These are phyloP conservation scores for Coenonympha arcania DNA, from an alignment of 2,888 invertebrate genomes.

Conservation along the genomic window DNA sequence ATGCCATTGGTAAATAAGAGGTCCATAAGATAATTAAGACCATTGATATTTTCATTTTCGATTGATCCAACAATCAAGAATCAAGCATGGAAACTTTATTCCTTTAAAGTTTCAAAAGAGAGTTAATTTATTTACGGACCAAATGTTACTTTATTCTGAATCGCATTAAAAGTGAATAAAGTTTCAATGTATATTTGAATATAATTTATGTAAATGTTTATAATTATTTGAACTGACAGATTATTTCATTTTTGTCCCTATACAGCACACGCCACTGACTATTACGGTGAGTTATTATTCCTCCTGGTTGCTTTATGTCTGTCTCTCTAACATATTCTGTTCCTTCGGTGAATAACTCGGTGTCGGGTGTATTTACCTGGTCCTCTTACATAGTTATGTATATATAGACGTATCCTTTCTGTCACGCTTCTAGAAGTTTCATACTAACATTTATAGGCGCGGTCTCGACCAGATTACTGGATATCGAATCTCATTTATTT, in stretches of 20 bases:
- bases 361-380: slow-evolving; percentile 54
- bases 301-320: slow-evolving; percentile 69
- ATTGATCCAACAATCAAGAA: background rate
- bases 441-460: slow-evolving; percentile 62
- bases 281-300: slow-evolving; percentile 97
- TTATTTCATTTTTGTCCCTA: slow-evolving; percentile 65
- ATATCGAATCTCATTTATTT: slow-evolving; percentile 28
- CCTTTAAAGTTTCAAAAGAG: background rate
- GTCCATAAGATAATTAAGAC: slow-evolving; percentile 1
- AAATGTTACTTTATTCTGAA: background rate
- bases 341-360: slow-evolving; percentile 57
- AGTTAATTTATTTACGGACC: background rate
- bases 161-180: background rate
- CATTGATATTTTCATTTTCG: background rate
- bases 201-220: slow-evolving; percentile 21
- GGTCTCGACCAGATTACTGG: slow-evolving; percentile 56
- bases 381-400: slow-evolving; percentile 54
- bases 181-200: background rate
- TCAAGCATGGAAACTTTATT: slow-evolving; percentile 15
- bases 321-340: slow-evolving; percentile 45
- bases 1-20: slow-evolving; percentile 31
- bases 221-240: slow-evolving; percentile 47
- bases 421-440: slow-evolving; percentile 69
- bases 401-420: slow-evolving; percentile 53
- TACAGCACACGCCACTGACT: slow-evolving; percentile 96